A percentile compares a stretch with the other conserved stretches of the same genome.
Conservation (phyloP, 2,888 invertebrate species). For the Volucella bombylans region DNA sequence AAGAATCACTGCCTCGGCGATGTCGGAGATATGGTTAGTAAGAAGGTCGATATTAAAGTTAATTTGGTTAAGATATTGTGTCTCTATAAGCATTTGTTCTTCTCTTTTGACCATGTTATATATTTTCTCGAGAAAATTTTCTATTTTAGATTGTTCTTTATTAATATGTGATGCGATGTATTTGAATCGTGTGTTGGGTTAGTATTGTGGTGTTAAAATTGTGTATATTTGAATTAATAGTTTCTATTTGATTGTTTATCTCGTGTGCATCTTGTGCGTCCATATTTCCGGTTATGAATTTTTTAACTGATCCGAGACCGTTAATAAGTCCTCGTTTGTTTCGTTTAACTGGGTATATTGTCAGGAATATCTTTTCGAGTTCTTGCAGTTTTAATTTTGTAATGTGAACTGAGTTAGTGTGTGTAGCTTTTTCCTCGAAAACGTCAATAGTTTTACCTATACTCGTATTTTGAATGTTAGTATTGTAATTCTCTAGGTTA, state of each 20-base stretch:
- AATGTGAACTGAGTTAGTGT: slow-evolving; percentile 21
- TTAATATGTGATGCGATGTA: slow-evolving; percentile 57
- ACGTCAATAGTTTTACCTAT: slow-evolving; percentile 19
- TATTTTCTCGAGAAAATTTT: slow-evolving; percentile 29
- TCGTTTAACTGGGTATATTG: slow-evolving; percentile 17
- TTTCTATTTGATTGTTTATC: slow-evolving; percentile 29
- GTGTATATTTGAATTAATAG: slow-evolving; percentile 13
- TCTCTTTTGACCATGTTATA: slow-evolving; percentile 45
- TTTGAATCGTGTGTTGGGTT: slow-evolving; percentile 42
- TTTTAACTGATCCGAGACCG: slow-evolving; percentile 30
- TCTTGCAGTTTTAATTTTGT: slow-evolving; percentile 29
- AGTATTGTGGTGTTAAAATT: slow-evolving; percentile 16
- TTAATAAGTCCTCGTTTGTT: slow-evolving; percentile 31
- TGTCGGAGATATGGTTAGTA: slow-evolving; percentile 35
- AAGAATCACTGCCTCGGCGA: slow-evolving; percentile 52
- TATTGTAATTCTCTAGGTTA: slow-evolving; percentile 37
- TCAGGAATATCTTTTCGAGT: slow-evolving; percentile 24
- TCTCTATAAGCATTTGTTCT: slow-evolving; percentile 24
- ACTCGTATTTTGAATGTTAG: slow-evolving; percentile 21
- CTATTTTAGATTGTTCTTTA: slow-evolving; percentile 41
- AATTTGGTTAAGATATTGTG: slow-evolving; percentile 53
- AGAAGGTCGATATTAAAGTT: slow-evolving; percentile 61
- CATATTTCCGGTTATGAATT: slow-evolving; percentile 36
- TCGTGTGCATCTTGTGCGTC: slow-evolving; percentile 24
- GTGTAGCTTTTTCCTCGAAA: slow-evolving; percentile 21